phyloP scores from a whole-genome alignment of 2,113 vertebrate species.

The Corvus moneduloides region DNA sequence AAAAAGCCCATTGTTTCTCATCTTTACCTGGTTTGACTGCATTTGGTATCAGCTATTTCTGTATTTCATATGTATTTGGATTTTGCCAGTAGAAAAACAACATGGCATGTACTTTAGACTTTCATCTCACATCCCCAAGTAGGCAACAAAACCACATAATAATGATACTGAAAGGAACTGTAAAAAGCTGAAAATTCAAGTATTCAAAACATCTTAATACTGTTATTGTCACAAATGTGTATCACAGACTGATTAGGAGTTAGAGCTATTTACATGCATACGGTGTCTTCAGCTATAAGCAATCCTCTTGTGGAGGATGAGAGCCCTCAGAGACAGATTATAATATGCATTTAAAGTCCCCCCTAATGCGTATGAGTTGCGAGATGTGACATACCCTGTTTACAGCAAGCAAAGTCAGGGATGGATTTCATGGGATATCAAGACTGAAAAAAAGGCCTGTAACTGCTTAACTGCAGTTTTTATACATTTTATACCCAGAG shows the following conservation, averaged over 20 bases:
- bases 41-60: background rate
- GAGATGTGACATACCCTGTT: background rate
- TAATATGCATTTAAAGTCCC: background rate
- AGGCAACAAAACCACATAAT: background rate
- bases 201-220: background rate
- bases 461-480: background rate
- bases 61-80: background rate
- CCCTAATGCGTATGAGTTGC: background rate
- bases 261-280: background rate
- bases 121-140: background rate
- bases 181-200: background rate
- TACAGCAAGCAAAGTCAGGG: background rate
- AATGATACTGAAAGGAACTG: background rate
- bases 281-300: background rate
- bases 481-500: background rate
- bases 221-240: background rate
- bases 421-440: background rate
- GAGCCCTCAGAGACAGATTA: background rate
- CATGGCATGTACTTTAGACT: background rate
- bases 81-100: background rate
- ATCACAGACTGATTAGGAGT: background rate
- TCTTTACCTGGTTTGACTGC: background rate
- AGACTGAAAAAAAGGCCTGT: background rate
- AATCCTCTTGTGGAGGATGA: background rate
- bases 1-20: background rate